Conservation (phyloP, 2,888 invertebrate genomes). For the Lepidocyrtinus sp. region DNA sequence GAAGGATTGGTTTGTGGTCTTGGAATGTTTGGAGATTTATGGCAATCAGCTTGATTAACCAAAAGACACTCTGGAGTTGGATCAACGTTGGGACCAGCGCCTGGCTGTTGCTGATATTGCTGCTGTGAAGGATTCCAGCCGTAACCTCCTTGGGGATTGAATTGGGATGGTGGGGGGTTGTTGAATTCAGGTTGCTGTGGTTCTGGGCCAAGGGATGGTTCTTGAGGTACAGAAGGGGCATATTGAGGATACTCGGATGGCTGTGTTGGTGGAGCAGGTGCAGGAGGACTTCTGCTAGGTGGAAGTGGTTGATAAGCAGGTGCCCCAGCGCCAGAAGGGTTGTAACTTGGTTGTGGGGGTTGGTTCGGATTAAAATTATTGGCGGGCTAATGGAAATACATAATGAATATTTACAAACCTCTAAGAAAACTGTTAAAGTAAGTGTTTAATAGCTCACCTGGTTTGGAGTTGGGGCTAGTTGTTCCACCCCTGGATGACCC, state of each 20-base stretch:
- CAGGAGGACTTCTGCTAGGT: not conserved
- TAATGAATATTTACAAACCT: too few species aligned
- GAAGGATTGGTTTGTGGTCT: slow-evolving; percentile 4
- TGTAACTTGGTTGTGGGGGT: not conserved
- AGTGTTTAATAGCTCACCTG: too few species aligned
- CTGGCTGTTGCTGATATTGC: slow-evolving; percentile 21
- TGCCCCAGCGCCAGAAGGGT: too few species aligned
- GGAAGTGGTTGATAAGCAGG: slow-evolving; percentile 5
- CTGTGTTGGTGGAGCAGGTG: too few species aligned
- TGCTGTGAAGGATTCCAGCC: slow-evolving; percentile 27
- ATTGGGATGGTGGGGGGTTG: not conserved
- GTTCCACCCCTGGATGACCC: slow-evolving; percentile 68
- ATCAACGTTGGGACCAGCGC: not conserved
- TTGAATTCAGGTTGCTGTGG: slow-evolving; percentile 1
- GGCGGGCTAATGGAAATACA: too few species aligned
- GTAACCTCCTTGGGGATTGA: not conserved
- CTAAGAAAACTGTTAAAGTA: too few species aligned
- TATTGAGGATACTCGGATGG: too few species aligned
- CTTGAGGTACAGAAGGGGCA: too few species aligned
- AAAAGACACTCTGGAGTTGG: slow-evolving; percentile 44
- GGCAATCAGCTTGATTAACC: slow-evolving; percentile 61
- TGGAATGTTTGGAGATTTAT: slow-evolving; percentile 2
- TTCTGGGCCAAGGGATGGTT: too few species aligned
- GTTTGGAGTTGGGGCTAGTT: slow-evolving; percentile 26
- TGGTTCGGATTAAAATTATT: too few species aligned